Base-by-base conservation (phyloP, 2,888 invertebrate genomes). In the Dyspetes luteomarginatus region DNA sequence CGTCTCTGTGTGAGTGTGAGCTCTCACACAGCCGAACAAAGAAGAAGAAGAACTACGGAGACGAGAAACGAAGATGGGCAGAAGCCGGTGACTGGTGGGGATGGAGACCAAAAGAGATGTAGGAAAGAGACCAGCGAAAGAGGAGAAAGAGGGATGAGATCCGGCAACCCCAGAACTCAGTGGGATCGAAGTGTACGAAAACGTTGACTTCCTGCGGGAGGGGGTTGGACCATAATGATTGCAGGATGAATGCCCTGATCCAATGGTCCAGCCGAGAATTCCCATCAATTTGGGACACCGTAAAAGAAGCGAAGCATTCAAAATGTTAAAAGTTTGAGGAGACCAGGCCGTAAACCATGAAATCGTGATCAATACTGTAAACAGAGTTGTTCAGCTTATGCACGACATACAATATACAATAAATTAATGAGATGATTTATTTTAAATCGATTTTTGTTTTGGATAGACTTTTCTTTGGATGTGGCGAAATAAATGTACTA, bases 121-220 rank as follows among this genome's bases (percentile, higher is more conserved):
- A 48, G 65, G 64, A 55, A 45, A 71, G 67, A 68, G 60, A n/a
- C 28, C 67, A n/a, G 22, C 22, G n/a, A 30, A 30, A 43, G 48
- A 52, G 52, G 48, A 43, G 67, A 48, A 65, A 52, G 58, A 69
- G 71, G 56, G 48, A 74, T 68, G 73, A 15, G 36, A 56, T 50
- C n/a, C 26, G 69, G 55, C 60, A 58, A 69, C 9, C 22, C n/a
- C 41, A 43, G 26, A 68, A 74, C 30, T 17, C 4, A 22, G 36
- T n/a, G 58, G 52, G 4, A 65, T 67, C 58, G 17, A 30, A 15
- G 58, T 67, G 24, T 17, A 28, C 19, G 30, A 15, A 62, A 62
- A 67, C 48, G 50, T 67, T 45, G 28, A 67, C 12, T 30, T 62
- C n/a, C 19, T 22, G 22, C 3, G 28, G 26, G 55, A 24, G 22